Percentiles rank a stretch among this genome's conserved stretches.
These are phyloP conservation scores for Brenthis ino DNA, from an alignment of 2,888 invertebrate genomes.

Conservation along the genomic window DNA sequence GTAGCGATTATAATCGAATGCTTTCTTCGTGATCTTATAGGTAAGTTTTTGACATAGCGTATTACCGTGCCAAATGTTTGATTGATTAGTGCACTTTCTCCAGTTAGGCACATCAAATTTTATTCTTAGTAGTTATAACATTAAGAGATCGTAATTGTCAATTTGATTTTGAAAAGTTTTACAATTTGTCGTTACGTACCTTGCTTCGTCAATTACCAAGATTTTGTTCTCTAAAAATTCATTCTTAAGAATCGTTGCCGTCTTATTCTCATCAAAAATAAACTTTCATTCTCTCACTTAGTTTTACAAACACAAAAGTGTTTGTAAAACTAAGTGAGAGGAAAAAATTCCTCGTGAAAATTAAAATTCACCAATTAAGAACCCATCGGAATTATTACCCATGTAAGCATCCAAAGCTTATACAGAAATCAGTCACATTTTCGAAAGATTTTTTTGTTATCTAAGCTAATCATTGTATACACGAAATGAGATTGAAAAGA, in stretches of 20 bases:
- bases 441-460: constrained; percentile 44
- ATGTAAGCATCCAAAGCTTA: too few species aligned
- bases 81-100: constrained; percentile 68
- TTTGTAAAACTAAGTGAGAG: too few species aligned
- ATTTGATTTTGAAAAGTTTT: neutral
- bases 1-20: constrained; percentile 36
- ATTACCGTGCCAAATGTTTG: constrained; percentile 53
- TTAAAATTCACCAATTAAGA: too few species aligned
- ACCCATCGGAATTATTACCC: too few species aligned
- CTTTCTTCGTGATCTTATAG: constrained; percentile 42
- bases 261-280: too few species aligned
- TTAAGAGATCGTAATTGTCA: neutral
- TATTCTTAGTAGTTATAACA: constrained; percentile 4
- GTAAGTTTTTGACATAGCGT: constrained; percentile 44
- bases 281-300: too few species aligned
- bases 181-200: constrained; percentile 30
- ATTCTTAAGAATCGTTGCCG: too few species aligned
- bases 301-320: too few species aligned
- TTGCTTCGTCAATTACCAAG: too few species aligned
- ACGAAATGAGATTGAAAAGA: constrained; percentile 68
- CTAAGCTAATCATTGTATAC: constrained; percentile 55
- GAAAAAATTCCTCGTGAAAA: too few species aligned
- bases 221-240: too few species aligned
- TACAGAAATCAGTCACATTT: too few species aligned
- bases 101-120: constrained; percentile 45